phyloP scores from a whole-genome alignment of 2,888 invertebrate genomes.

The Rhopalosiphum nymphaeae region DNA sequence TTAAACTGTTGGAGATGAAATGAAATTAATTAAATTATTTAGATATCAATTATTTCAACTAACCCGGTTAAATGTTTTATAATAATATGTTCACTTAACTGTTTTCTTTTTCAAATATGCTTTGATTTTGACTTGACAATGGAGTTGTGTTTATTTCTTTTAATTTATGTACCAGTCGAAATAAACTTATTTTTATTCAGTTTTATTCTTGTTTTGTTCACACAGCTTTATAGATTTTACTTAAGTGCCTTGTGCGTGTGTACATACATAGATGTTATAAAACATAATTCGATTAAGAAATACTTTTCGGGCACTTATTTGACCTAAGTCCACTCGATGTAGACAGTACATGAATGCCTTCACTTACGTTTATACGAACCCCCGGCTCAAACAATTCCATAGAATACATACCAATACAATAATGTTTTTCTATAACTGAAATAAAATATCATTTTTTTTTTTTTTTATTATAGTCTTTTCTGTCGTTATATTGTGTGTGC shows the following conservation, averaged over 20 bases:
- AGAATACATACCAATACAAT: conserved; percentile 26
- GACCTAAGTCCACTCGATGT: conserved; percentile 31
- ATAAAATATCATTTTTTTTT: conserved; percentile 57
- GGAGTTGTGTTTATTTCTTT: neutral
- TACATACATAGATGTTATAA: neutral
- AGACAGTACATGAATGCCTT: neutral
- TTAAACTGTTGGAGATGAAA: neutral
- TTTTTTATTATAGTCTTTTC: conserved; percentile 34
- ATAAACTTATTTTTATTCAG: neutral
- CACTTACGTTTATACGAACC: conserved; percentile 42
- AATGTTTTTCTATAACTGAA: conserved; percentile 58
- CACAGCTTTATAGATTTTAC: neutral
- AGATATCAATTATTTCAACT: neutral
- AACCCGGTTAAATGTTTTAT: neutral
- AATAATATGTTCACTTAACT: neutral
- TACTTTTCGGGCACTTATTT: conserved; percentile 54
- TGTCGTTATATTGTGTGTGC: conserved; percentile 25
- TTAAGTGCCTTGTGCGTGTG: conserved; percentile 27
- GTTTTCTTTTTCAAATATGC: neutral
- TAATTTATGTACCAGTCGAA: neutral
- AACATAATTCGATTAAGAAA: conserved; percentile 58
- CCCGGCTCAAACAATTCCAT: conserved; percentile 34
- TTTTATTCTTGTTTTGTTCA: neutral
- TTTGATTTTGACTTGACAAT: neutral
- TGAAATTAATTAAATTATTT: neutral